phyloP scores from a whole-genome alignment of 2,888 invertebrate species.

The Cotesia congregata region DNA sequence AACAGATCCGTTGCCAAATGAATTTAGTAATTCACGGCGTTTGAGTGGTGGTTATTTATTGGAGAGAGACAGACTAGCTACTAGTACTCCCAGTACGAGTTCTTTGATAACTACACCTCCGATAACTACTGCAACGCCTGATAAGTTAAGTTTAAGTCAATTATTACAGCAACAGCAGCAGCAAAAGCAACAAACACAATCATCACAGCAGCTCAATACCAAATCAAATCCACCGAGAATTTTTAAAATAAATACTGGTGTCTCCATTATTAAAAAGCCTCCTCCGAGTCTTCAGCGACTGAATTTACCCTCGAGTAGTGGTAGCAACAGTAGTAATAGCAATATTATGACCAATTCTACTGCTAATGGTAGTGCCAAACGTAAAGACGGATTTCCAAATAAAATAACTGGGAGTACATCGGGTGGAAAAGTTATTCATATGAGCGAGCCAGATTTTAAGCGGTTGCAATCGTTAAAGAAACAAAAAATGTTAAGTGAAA shows the following conservation, averaged over 20 bases:
- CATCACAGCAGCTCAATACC: constrained; percentile 16
- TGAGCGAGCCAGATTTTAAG: constrained; percentile 84
- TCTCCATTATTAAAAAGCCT: constrained; percentile 68
- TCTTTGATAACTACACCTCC: constrained; percentile 34
- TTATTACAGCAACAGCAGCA: neutral
- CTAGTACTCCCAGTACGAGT: constrained; percentile 50
- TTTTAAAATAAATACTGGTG: constrained; percentile 63
- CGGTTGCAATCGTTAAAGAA: constrained; percentile 73
- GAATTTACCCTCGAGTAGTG: constrained; percentile 54
- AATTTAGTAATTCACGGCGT: constrained; percentile 60
- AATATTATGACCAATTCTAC: constrained; percentile 10
- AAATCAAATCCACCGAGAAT: constrained; percentile 53
- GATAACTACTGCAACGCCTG: constrained; percentile 26
- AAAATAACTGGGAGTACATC: constrained; percentile 77
- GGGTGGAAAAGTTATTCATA: constrained; percentile 84
- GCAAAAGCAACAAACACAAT: too few species aligned
- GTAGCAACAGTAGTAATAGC: constrained; percentile 43
- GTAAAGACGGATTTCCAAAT: constrained; percentile 74
- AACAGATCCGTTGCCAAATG: constrained; percentile 60
- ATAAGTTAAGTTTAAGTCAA: neutral
- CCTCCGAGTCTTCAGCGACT: constrained; percentile 65
- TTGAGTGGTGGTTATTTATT: constrained; percentile 64
- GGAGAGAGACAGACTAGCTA: constrained; percentile 58
- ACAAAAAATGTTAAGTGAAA: constrained; percentile 69
- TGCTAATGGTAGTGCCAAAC: constrained; percentile 54